These are phyloP conservation scores for Archips crataeganus DNA, from an alignment of 2,888 invertebrate genomes.

Conservation along the genomic window DNA sequence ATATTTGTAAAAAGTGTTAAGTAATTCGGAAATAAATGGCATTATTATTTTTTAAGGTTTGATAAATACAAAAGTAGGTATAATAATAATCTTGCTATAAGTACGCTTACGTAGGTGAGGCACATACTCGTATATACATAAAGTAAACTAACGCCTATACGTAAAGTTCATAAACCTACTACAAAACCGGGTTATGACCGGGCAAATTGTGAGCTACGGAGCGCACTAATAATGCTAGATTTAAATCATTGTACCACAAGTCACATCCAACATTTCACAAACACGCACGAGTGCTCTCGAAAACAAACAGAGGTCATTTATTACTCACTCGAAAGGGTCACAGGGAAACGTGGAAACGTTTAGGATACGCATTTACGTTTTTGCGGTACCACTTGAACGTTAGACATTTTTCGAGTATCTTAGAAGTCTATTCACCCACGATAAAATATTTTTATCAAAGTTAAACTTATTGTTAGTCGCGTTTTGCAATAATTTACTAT, in stretches of 20 bases:
- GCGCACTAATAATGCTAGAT: constrained; percentile 20
- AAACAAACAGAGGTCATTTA: constrained; percentile 50
- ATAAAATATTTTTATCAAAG: neutral
- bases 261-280: constrained; percentile 46
- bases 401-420: constrained; percentile 42
- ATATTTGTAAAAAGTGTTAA: too few species aligned
- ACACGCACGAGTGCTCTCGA: constrained; percentile 44
- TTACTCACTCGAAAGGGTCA: constrained; percentile 47
- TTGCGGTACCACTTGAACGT: constrained; percentile 44
- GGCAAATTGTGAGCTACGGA: constrained; percentile 9
- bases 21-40: too few species aligned
- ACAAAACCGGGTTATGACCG: neutral
- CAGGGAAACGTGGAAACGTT: constrained; percentile 44
- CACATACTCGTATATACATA: too few species aligned
- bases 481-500: neutral
- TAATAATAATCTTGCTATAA: too few species aligned
- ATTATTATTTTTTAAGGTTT: too few species aligned
- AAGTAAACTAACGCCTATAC: neutral
- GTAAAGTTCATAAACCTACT: neutral
- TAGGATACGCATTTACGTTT: constrained; percentile 42
- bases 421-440: constrained; percentile 41
- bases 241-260: constrained; percentile 30
- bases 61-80: too few species aligned
- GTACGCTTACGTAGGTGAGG: too few species aligned
- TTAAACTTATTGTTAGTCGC: neutral